phyloP scores from a whole-genome alignment of 2,888 invertebrate species.

The Cryptocheilus praepositus region DNA sequence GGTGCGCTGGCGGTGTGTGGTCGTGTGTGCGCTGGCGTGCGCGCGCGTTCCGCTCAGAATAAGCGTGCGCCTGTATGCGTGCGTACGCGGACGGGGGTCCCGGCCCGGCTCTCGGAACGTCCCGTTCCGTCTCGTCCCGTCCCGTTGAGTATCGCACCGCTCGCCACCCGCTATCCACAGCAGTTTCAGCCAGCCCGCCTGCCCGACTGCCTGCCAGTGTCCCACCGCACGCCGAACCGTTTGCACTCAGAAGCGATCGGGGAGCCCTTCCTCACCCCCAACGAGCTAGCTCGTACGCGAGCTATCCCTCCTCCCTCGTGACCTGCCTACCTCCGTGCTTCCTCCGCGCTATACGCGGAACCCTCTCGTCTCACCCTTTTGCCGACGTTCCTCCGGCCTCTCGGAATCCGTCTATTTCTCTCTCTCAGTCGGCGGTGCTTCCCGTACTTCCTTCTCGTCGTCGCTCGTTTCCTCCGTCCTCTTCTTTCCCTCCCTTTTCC shows the following conservation, averaged over 20 bases:
- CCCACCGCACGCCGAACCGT: slow-evolving; percentile 74
- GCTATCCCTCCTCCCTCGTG: slow-evolving; percentile 23
- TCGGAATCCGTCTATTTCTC: slow-evolving; percentile 17
- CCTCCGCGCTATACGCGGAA: slow-evolving; percentile 21
- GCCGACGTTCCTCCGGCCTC: slow-evolving; percentile 14
- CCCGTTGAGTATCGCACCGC: slow-evolving; percentile 67
- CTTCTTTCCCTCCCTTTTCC: slow-evolving; percentile 18
- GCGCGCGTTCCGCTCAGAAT: slow-evolving; percentile 29
- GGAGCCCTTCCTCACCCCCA: slow-evolving; percentile 52
- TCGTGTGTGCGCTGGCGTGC: slow-evolving; percentile 28
- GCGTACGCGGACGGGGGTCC: slow-evolving; percentile 57
- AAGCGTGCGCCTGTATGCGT: slow-evolving; percentile 31
- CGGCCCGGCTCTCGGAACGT: slow-evolving; percentile 66
- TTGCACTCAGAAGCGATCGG: slow-evolving; percentile 70
- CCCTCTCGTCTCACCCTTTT: slow-evolving; percentile 20
- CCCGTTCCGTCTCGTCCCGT: slow-evolving; percentile 61
- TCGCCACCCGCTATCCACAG: slow-evolving; percentile 67
- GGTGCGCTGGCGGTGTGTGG: slow-evolving; percentile 1
- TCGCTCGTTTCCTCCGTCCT: slow-evolving; percentile 15
- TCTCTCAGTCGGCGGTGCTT: slow-evolving; percentile 15
- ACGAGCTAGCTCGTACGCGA: slow-evolving; percentile 30
- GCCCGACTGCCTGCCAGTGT: slow-evolving; percentile 69
- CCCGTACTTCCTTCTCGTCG: slow-evolving; percentile 2
- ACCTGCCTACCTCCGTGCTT: slow-evolving; percentile 39
- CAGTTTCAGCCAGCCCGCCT: slow-evolving; percentile 59